Percentiles rank a stretch among this genome's conserved stretches.
Evolutionary conservation across 2,797 vertebrate species (phyloP).

Genomic region (Rhinogobio ventralis): DNA sequence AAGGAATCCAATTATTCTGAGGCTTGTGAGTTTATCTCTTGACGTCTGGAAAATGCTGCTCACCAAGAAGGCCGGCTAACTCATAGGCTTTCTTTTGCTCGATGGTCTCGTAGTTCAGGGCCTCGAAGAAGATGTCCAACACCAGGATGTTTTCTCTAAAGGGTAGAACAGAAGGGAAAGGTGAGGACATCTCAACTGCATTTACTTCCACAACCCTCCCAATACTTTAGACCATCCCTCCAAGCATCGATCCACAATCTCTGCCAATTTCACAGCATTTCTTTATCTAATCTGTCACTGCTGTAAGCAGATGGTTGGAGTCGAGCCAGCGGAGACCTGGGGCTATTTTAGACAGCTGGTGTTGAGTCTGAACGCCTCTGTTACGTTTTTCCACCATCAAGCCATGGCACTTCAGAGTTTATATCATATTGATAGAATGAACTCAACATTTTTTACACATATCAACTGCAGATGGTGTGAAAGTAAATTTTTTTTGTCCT

Average conservation of each 20-base stretch:
- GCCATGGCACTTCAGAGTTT: not conserved
- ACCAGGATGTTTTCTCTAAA: slow-evolving; percentile 97
- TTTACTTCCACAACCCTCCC: not conserved
- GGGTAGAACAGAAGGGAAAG: not conserved
- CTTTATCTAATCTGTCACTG: slow-evolving; percentile 54
- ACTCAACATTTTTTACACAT: not conserved
- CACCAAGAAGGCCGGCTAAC: slow-evolving; percentile 95
- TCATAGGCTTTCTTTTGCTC: slow-evolving; percentile 99
- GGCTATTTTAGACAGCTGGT: slow-evolving; percentile 59
- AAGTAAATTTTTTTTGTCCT: not conserved
- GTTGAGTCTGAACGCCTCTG: not conserved
- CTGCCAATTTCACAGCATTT: slow-evolving; percentile 26
- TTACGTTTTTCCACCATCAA: not conserved
- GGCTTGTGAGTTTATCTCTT: slow-evolving; percentile 54
- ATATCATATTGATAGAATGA: not conserved
- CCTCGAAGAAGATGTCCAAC: slow-evolving; percentile 98
- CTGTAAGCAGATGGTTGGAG: slow-evolving; percentile 52
- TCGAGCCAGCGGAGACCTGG: slow-evolving; percentile 57
- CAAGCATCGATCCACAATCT: slow-evolving; percentile 12
- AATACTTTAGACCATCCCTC: not conserved
- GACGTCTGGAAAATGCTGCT: slow-evolving; percentile 68
- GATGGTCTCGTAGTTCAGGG: slow-evolving; percentile 98
- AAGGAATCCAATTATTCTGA: not conserved
- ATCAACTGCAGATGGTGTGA: not conserved
- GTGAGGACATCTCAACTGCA: not conserved